A percentile compares a stretch with the other conserved stretches of the same genome.
Evolutionary conservation across 2,113 vertebrate species (phyloP).

Genomic region (Vombatus ursinus): DNA sequence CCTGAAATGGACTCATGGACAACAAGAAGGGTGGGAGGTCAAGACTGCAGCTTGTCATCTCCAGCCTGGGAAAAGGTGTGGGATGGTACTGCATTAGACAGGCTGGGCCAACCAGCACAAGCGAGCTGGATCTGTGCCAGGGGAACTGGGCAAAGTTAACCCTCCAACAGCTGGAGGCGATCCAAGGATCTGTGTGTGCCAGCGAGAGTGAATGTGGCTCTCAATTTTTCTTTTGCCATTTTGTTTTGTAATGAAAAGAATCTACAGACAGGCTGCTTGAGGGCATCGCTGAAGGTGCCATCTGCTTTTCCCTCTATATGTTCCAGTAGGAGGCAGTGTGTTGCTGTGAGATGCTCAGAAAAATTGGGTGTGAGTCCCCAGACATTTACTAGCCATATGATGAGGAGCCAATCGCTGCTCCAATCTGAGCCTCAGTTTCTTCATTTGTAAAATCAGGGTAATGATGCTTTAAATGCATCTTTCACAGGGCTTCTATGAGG

Average conservation of each 20-base stretch:
- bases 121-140: neutral
- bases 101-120: neutral
- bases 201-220: neutral
- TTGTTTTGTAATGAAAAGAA: neutral
- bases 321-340: neutral
- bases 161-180: neutral
- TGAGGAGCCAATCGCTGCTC: neutral
- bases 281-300: neutral
- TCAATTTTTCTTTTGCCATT: neutral
- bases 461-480: neutral
- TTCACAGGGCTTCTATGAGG: neutral
- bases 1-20: neutral
- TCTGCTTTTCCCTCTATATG: neutral
- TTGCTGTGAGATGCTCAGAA: neutral
- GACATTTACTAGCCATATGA: neutral
- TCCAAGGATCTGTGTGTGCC: neutral
- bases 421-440: neutral
- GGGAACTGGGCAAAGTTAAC: neutral
- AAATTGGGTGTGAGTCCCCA: neutral
- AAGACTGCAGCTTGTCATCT: neutral
- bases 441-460: neutral
- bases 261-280: neutral
- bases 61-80: neutral
- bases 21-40: neutral
- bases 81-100: neutral